Base-by-base conservation (phyloP, 2,113 vertebrate species). In the Amia ocellicauda region DNA sequence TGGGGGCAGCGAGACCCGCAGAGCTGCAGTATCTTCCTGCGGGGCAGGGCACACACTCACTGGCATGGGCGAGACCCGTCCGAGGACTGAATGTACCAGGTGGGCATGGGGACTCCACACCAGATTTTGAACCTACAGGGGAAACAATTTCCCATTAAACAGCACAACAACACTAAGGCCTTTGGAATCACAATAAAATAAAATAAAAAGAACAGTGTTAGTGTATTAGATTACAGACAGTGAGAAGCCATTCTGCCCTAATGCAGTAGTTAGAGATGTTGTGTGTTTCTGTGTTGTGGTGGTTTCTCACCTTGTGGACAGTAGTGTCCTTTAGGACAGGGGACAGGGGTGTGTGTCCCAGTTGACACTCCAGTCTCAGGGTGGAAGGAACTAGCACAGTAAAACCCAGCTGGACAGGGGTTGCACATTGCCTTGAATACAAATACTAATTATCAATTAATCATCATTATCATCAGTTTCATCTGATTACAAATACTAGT, bases 1-100 rank as follows among this genome's bases (percentile, higher is more conserved):
- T 79, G 56, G 89, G 87, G 62, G 75, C 65, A 69, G 74, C 31
- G 58, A 89, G 80, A 50, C 89, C 90, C 60, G 84, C 71, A 16
- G 83, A 82, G 52, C 75, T 73, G 74, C 94, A 98, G 77, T 93
- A 96, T 0, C 60, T 82, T 60, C 96, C 94, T n/a, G 89, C 79
- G 23, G 91, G 89, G 59, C 95, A 97, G 13, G 82, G 83, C 16
- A 67, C 79, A 69, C 94, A 98, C 54, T 83, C 85, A 2, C 71
- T 71, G 51, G 71, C 16, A 49, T 63, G 74, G 60, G 50, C 74
- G 67, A 90, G 80, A 0, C 91, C 87, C 4, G 83, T 85, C 49
- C 78, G 88, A 66, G 74, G 74, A 64, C 74, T 85, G 62, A 85
- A 88, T 50, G 86, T 80, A 22, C 89, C 90, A 69, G 68, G 67